Conservation (phyloP, 2,797 vertebrate species). For the Scyliorhinus canicula region DNA sequence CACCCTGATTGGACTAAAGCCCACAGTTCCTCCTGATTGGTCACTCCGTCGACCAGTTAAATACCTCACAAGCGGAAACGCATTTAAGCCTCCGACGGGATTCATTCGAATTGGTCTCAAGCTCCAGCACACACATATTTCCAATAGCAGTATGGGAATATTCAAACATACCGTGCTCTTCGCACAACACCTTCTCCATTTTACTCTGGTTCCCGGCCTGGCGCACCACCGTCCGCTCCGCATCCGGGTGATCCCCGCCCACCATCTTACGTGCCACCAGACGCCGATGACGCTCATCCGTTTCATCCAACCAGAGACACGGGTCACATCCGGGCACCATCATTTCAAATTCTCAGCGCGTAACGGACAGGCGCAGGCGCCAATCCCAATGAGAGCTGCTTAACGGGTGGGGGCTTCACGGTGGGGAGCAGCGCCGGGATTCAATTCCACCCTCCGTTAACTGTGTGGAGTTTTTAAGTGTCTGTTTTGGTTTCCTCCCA, state of each 20-base stretch:
- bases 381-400: neutral
- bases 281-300: neutral
- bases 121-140: neutral
- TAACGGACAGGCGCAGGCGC: neutral
- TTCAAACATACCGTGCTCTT: conserved; percentile 54
- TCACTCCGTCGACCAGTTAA: neutral
- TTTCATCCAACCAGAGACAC: neutral
- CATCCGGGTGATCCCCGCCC: no score
- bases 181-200: conserved; percentile 60
- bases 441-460: no score
- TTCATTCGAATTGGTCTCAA: neutral
- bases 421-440: no score
- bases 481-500: no score
- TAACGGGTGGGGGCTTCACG: no score
- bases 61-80: no score
- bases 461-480: no score
- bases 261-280: neutral
- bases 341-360: neutral
- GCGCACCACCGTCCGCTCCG: no score
- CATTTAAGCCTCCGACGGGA: neutral
- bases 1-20: neutral
- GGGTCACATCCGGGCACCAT: neutral
- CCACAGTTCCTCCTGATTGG: neutral
- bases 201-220: no score
- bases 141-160: no score